These are phyloP conservation scores for Xestia ashworthii DNA, from an alignment of 2,888 invertebrate species.

Conservation along the genomic window DNA sequence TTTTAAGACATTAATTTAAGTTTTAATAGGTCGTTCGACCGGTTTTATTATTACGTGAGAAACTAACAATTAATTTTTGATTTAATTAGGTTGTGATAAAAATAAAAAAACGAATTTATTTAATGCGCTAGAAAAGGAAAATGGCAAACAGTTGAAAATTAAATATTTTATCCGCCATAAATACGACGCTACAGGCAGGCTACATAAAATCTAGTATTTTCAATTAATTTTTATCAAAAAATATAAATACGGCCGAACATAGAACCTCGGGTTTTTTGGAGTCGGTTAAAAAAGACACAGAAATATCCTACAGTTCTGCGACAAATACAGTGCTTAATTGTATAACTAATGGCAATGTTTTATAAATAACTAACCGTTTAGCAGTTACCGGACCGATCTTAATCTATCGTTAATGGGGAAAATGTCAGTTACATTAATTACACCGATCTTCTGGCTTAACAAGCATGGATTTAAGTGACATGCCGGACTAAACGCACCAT, in stretches of 20 bases:
- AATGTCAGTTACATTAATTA: constrained; percentile 13
- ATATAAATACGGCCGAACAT: too few species aligned
- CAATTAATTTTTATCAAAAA: neutral
- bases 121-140: neutral
- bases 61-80: neutral
- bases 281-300: neutral
- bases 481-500: constrained; percentile 6
- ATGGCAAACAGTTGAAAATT: neutral
- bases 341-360: neutral
- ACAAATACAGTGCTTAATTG: neutral
- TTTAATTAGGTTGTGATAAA: neutral
- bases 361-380: constrained; percentile 37
- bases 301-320: neutral
- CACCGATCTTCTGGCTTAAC: constrained; percentile 33
- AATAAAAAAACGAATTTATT: neutral
- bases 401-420: constrained; percentile 20
- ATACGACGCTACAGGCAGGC: neutral
- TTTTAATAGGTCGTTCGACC: neutral
- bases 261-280: too few species aligned
- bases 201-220: neutral
- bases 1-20: neutral
- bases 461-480: constrained; percentile 43
- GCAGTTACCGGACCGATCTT: neutral
- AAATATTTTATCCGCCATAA: neutral
- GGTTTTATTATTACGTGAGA: neutral